Conservation (phyloP, 2,888 invertebrate species). For the Automeris io region DNA sequence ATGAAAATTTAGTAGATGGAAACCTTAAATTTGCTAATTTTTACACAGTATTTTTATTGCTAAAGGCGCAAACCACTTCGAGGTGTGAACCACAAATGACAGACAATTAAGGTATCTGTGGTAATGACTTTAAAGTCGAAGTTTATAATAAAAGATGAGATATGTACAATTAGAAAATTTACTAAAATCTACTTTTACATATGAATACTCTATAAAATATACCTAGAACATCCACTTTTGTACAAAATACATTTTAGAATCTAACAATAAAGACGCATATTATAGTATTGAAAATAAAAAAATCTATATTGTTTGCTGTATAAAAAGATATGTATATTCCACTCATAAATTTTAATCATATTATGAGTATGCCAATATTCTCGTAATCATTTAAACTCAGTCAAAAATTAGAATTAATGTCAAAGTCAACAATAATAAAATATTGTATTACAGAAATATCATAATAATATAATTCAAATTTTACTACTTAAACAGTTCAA, state of each 20-base stretch:
- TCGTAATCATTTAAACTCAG: no score
- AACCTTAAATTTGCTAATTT: no score
- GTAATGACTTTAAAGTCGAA: no score
- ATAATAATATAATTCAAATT: neutral
- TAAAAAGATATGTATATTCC: conserved; percentile 20
- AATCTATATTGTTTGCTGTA: conserved; percentile 15
- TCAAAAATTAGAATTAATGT: no score
- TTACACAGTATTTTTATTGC: no score
- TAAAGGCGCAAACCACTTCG: no score
- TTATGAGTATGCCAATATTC: no score
- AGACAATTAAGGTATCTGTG: no score
- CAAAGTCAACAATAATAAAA: neutral
- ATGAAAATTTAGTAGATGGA: no score
- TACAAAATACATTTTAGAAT: conserved; percentile 18
- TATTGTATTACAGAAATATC: no score
- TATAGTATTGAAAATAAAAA: conserved; percentile 19
- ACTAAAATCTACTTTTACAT: conserved; percentile 19
- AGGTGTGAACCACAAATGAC: no score
- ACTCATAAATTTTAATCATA: neutral
- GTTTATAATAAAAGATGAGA: no score
- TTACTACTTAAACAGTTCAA: neutral
- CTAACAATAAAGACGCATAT: conserved; percentile 20
- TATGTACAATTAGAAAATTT: conserved; percentile 24
- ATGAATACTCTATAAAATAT: conserved; percentile 26
- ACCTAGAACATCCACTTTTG: conserved; percentile 22